Base-by-base conservation (phyloP, 2,113 vertebrate genomes). In the Daubentonia madagascariensis region DNA sequence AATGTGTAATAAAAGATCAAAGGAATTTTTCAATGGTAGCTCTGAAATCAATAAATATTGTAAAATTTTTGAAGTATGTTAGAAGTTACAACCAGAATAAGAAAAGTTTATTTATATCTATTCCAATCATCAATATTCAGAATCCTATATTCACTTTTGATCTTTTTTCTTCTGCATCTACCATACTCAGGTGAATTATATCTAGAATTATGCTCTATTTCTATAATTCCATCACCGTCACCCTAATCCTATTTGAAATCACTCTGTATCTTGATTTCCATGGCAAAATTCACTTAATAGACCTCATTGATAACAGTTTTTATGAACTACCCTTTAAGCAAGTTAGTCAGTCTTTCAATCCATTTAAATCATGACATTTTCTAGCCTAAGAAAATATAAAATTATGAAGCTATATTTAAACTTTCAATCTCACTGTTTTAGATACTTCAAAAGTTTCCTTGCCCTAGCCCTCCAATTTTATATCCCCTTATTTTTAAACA, bases 1-100 rank as follows among this genome's bases (percentile, higher is more conserved):
- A 87, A 52, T n/a, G 37, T 72, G 37, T 14, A 76, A 65, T 59
- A 75, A 93, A 93, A 88, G 57, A 80, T 94, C 88, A 96, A 85
- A 97, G 93, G 63, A 87, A 76, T 88, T 22, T 63, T 93, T 84
- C 35, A 90, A 1, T 72, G 70, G 50, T 65, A 85, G 70, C 52
- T 50, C 5, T 70, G 13, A 89, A 96, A 76, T 94, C 59, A 86
- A 78, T 76, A 90, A 40, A 67, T 37, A 61, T n/a, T 67, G 6
- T 54, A 73, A 84, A 80, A 52, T 37, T 57, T 76, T 14, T 75
- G 30, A 89, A 7, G 43, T 87, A 16, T 8, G 6, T 67, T 78
- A 37, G 30, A 86, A 79, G 20, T 25, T 61, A 61, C 11, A 75
- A 25, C 63, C 4, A 67, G 43, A 87, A 76, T 87, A 57, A 88